These are phyloP conservation scores for Graptemys geographica DNA, from an alignment of 2,797 vertebrate species.

Conservation along the genomic window DNA sequence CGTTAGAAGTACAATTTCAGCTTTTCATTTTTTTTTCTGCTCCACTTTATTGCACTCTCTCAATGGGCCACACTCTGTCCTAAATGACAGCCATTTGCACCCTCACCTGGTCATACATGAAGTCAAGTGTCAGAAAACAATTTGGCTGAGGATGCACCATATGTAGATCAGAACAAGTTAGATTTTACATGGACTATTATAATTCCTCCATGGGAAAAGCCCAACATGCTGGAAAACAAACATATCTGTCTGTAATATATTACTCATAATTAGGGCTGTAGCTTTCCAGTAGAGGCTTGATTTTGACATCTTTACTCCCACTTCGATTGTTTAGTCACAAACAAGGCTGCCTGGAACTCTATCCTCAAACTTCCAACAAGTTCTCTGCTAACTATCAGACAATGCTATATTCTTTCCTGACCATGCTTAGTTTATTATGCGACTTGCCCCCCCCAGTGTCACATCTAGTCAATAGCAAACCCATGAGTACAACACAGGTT, in stretches of 20 bases:
- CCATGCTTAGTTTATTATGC: background rate
- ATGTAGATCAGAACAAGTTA: background rate
- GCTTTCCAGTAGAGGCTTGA: background rate
- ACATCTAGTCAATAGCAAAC: rapidly evolving
- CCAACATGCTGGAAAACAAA: background rate
- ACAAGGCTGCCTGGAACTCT: rapidly evolving
- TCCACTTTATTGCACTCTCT: background rate
- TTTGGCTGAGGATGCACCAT: background rate
- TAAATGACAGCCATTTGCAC: background rate
- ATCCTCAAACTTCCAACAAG: background rate
- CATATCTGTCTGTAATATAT: background rate
- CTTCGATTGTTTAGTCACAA: background rate
- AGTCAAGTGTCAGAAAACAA: background rate
- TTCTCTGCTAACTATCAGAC: rapidly evolving
- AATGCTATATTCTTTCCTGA: background rate
- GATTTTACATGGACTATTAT: background rate
- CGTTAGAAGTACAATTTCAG: background rate
- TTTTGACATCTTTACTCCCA: background rate
- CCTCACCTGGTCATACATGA: background rate
- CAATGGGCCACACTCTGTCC: background rate
- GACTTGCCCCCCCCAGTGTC: background rate
- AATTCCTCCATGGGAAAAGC: background rate
- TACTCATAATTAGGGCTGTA: rapidly evolving
- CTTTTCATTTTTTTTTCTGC: background rate
- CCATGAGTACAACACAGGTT: rapidly evolving